phyloP scores from a whole-genome alignment of 2,797 vertebrate species.

The Danio kyathit region DNA sequence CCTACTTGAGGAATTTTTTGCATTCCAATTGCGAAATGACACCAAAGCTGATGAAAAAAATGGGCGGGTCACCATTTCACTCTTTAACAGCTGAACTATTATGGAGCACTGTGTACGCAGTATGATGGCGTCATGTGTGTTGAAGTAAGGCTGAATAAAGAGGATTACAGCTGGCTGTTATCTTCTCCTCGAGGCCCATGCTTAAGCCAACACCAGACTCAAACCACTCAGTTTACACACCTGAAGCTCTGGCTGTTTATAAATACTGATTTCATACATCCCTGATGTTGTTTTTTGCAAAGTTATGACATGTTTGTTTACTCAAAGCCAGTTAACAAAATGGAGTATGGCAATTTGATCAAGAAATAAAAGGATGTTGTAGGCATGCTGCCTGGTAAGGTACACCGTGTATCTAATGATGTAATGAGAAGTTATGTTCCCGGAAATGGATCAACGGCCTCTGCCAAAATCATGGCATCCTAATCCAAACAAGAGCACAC shows the following conservation, averaged over 20 bases:
- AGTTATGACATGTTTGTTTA: not conserved
- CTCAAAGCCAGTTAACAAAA: not conserved
- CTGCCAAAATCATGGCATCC: conserved; percentile 19
- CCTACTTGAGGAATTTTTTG: not conserved
- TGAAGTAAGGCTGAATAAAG: conserved; percentile 45
- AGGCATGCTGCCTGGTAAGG: not conserved
- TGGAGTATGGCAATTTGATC: not conserved
- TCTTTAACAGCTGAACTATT: conserved; percentile 27
- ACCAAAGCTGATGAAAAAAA: not conserved
- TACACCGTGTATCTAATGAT: conserved; percentile 22
- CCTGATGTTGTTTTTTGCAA: not conserved
- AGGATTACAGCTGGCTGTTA: conserved; percentile 48
- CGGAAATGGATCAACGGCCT: not conserved
- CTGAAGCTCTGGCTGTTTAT: conserved; percentile 1
- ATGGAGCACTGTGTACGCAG: conserved; percentile 14
- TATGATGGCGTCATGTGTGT: conserved; percentile 28
- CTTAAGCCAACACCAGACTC: conserved; percentile 18
- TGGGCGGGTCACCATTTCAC: not conserved
- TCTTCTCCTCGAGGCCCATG: not conserved
- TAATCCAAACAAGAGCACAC: conserved; percentile 10
- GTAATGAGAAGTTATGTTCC: conserved; percentile 19
- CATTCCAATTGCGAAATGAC: not conserved
- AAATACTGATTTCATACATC: not conserved
- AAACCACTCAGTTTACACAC: not conserved
- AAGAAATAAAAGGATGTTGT: not conserved